Percentiles rank a stretch among this genome's conserved stretches.
phyloP scores from a whole-genome alignment of 2,888 invertebrate genomes.

The Microctonus hyperodae region DNA sequence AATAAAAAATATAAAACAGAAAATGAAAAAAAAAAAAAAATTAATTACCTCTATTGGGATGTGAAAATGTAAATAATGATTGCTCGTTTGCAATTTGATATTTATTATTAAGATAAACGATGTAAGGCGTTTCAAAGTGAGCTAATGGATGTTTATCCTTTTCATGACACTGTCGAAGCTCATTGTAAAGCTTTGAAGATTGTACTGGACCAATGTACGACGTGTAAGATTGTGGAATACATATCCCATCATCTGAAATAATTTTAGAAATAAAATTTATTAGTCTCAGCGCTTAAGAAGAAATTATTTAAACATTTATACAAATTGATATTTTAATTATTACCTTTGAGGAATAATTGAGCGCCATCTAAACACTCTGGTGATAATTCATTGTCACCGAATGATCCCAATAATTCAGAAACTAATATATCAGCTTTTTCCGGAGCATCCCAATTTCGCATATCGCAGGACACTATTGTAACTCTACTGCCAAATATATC shows the following conservation, averaged over 20 bases:
- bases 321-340: not conserved
- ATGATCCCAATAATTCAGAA: slow-evolving; percentile 95
- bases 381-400: slow-evolving; percentile 98
- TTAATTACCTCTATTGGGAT: slow-evolving; percentile 78
- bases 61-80: slow-evolving; percentile 85
- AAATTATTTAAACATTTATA: not conserved
- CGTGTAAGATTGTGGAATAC: slow-evolving; percentile 88
- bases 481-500: slow-evolving; percentile 83
- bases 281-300: not conserved
- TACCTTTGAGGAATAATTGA: slow-evolving; percentile 79
- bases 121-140: slow-evolving; percentile 86
- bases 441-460: slow-evolving; percentile 82
- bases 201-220: slow-evolving; percentile 94
- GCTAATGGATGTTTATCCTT: slow-evolving; percentile 66
- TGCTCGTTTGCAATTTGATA: slow-evolving; percentile 78
- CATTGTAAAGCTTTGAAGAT: slow-evolving; percentile 85
- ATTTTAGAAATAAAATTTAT: no score
- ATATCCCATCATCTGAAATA: slow-evolving; percentile 79
- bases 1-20: not conserved
- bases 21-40: not conserved
- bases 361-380: slow-evolving; percentile 98
- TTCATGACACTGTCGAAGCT: slow-evolving; percentile 68
- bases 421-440: slow-evolving; percentile 94
- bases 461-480: slow-evolving; percentile 82
- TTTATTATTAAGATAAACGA: slow-evolving; percentile 89